Base-by-base conservation (phyloP, 2,888 invertebrate genomes). In the Chalcosyrphus nemorum region DNA sequence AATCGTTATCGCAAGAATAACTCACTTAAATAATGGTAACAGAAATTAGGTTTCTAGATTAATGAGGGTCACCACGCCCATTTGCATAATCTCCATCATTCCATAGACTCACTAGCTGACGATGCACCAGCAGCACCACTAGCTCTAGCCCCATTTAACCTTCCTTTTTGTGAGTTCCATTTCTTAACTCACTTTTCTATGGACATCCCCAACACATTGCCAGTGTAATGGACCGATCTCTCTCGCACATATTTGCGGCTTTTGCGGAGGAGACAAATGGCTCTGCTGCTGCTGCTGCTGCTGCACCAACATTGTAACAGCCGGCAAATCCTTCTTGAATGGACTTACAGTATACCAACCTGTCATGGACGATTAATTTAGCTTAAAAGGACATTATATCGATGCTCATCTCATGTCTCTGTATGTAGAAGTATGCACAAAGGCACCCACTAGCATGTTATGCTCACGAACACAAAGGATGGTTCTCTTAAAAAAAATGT, bases 341-440 rank as follows among this genome's bases (percentile, higher is more conserved):
- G 43, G 19, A 68, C 29, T 29, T 43, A 11, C 15, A n/a, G 24
- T n/a, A n/a, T n/a, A n/a, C 52, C 52, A 52, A 61, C 43, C 52
- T 68, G 52, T 61, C 61, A 77, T 35, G 52, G 68, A 27, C 68
- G 68, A 77, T 77, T 77, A 77, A 70, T 77, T 76, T 54, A 61
- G 68, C 76, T 77, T 61, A 61, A 61, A 70, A 54, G 61, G 43
- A 68, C 52, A 68, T 77, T 68, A 61, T n/a, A 61, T 24, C 24
- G 35, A 15, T 61, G 52, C 54, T 43, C 27, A 19, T n/a, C n/a
- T n/a, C n/a, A n/a, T n/a, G n/a, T 54, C 6, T 54, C 21, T 13
- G 2, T 29, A 19, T 21, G 24, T 24, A 2, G 61, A 70, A 38
- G 57, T 35, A 35, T 47, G 38, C 38, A 27, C 59, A 41, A 43